A percentile compares a stretch with the other conserved stretches of the same genome.
These are phyloP conservation scores for Bradypus variegatus DNA, from an alignment of 2,797 vertebrate genomes.

Conservation along the genomic window DNA sequence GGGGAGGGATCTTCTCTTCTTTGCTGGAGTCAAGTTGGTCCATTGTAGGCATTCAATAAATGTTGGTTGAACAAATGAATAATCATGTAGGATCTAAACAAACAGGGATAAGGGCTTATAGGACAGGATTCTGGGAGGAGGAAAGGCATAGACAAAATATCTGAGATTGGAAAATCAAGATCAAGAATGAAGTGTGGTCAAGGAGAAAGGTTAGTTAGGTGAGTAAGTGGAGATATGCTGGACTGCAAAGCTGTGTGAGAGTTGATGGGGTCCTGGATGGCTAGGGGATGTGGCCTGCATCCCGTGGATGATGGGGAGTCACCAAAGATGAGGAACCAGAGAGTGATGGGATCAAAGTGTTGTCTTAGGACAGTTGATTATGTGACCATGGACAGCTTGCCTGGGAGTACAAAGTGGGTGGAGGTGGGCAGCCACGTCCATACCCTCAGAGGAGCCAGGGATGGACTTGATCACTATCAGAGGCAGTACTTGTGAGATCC, in stretches of 20 bases:
- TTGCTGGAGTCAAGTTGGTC: neutral
- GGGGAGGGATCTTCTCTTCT: neutral
- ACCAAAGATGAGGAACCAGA: neutral
- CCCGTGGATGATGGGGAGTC: neutral
- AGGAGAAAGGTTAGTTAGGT: neutral
- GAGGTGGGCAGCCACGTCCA: fast-evolving
- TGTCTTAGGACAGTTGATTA: neutral
- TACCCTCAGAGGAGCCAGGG: neutral
- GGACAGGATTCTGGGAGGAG: neutral
- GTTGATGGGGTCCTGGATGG: neutral
- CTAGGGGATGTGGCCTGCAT: neutral
- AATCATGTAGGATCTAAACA: neutral
- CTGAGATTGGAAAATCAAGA: neutral
- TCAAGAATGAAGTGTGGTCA: neutral
- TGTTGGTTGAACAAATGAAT: neutral
- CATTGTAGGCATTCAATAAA: neutral
- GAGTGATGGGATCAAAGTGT: neutral
- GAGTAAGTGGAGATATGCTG: neutral
- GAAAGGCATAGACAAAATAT: neutral
- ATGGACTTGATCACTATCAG: too few relatives aligned
- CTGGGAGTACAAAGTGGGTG: neutral
- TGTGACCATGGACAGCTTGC: neutral
- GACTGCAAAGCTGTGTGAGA: neutral
- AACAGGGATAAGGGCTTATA: neutral
- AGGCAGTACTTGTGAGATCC: neutral